Base-by-base conservation (phyloP, 2,113 vertebrate genomes). In the Phodopus roborovskii region DNA sequence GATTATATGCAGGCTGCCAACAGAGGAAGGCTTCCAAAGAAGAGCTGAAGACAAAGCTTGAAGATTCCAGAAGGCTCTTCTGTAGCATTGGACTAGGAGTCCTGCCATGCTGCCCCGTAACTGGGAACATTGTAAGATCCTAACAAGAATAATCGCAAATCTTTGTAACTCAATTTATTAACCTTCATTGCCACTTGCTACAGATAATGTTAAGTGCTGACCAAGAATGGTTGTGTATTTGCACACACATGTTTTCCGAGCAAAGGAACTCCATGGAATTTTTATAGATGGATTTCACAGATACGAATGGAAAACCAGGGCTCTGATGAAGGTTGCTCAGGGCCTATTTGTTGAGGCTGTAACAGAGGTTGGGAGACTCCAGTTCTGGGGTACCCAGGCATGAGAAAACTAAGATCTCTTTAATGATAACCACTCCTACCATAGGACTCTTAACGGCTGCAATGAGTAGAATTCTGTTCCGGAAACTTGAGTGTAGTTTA, bases 401-500 rank as follows among this genome's bases (percentile, higher is more conserved):
- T 83, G 33, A 11, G 36, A 66, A 95, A 88, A 42, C 28, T 71
- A 33, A 70, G 39, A 60, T 45, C 6, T 26, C 28, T 83, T 95
- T 39, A 60, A 71, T 74, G 60, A 24, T 53, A 89, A 93, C 30
- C 53, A 45, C 68, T 92, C 45, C 53, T 45, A 86, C 26, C 53
- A 53, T 60, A 33, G 70, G 36, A 77, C 68, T 70, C 12, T 64
- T 90, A 26, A n/a, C 36, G 39, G 19, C 16, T 89, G 66, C 20
- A 48, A 28, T 56, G 19, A 19, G 7, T 45, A 90, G 17, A 77
- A 95, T 88, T 90, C 71, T 79, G 62, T 79, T 92, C 82, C n/a
- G 73, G 73, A 50, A 81, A 62, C 84, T 88, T 95, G 50, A 93
- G 71, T 92, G 81, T 96, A 13, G 48, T 28, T 56, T 71, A 87